Evolutionary conservation across 2,797 vertebrate genomes (phyloP).

Genomic region (Enteromius afrohamiltoni): DNA sequence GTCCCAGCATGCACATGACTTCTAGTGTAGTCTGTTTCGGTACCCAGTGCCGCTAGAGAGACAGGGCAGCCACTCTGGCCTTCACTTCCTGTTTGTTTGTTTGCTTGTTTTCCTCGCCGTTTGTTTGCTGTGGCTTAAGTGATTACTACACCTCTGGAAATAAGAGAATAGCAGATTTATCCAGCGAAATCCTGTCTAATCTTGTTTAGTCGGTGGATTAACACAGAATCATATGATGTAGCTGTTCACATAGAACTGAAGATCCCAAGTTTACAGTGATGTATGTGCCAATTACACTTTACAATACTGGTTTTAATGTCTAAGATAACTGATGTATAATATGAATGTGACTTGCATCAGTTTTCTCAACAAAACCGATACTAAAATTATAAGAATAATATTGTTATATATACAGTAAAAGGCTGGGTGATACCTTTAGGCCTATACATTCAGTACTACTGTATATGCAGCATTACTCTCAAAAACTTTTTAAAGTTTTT

Average conservation of each 20-base stretch:
- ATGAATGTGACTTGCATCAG: not conserved
- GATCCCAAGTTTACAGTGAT: constrained; percentile 21
- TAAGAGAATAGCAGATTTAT: constrained; percentile 50
- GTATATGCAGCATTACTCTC: too few relatives aligned
- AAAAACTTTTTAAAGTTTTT: too few relatives aligned
- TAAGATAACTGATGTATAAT: not conserved
- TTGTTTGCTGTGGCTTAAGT: constrained; percentile 53
- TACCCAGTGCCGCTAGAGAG: not conserved
- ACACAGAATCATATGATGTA: constrained; percentile 2
- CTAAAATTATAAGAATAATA: too few relatives aligned
- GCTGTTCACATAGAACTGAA: constrained; percentile 25
- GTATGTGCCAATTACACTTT: not conserved
- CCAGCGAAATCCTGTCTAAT: constrained; percentile 42
- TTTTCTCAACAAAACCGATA: too few relatives aligned
- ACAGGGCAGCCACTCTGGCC: constrained; percentile 31
- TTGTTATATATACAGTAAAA: not conserved
- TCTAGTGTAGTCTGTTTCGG: not conserved
- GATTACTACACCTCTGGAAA: constrained; percentile 48
- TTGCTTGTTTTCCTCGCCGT: constrained; percentile 46
- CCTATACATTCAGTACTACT: not conserved
- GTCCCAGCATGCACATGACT: constrained; percentile 40
- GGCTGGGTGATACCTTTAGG: not conserved
- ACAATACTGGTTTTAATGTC: not conserved
- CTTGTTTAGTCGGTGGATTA: constrained; percentile 49
- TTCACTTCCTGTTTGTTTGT: constrained; percentile 41